Conservation (phyloP, 2,113 vertebrate genomes). For the Mobula hypostoma region DNA sequence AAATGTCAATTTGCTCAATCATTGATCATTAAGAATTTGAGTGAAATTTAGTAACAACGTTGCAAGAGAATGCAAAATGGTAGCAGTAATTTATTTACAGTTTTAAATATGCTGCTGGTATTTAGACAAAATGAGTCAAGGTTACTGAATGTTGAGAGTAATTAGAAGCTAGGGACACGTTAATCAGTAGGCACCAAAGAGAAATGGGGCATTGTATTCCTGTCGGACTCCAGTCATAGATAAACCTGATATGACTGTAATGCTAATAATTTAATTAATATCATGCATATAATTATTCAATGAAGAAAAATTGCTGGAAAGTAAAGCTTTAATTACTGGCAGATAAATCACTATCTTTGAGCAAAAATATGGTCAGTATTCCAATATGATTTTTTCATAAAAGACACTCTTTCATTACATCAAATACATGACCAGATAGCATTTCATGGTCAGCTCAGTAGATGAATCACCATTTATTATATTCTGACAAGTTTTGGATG, state of each 20-base stretch:
- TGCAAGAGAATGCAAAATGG: constrained; percentile 5
- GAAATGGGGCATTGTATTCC: constrained; percentile 48
- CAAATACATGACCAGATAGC: constrained; percentile 45
- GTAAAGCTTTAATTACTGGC: constrained; percentile 55
- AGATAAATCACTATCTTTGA: constrained; percentile 47
- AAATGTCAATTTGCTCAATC: constrained; percentile 22
- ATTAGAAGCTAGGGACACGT: constrained; percentile 46
- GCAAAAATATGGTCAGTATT: constrained; percentile 48
- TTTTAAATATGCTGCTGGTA: constrained; percentile 38
- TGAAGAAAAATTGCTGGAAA: constrained; percentile 54
- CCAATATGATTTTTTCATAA: constrained; percentile 46
- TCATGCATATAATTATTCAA: constrained; percentile 62
- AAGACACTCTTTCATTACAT: constrained; percentile 45
- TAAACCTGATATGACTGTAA: constrained; percentile 50
- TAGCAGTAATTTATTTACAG: constrained; percentile 37
- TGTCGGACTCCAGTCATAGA: constrained; percentile 54
- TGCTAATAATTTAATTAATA: constrained; percentile 67
- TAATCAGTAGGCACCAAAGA: constrained; percentile 52
- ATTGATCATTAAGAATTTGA: constrained; percentile 15
- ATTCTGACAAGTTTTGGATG: constrained; percentile 42
- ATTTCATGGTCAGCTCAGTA: constrained; percentile 42
- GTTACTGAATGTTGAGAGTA: constrained; percentile 50
- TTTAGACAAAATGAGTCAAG: constrained; percentile 47
- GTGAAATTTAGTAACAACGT: neutral
- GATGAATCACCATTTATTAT: constrained; percentile 47